Conservation (phyloP, 2,113 vertebrate species). For the Sprattus sprattus region DNA sequence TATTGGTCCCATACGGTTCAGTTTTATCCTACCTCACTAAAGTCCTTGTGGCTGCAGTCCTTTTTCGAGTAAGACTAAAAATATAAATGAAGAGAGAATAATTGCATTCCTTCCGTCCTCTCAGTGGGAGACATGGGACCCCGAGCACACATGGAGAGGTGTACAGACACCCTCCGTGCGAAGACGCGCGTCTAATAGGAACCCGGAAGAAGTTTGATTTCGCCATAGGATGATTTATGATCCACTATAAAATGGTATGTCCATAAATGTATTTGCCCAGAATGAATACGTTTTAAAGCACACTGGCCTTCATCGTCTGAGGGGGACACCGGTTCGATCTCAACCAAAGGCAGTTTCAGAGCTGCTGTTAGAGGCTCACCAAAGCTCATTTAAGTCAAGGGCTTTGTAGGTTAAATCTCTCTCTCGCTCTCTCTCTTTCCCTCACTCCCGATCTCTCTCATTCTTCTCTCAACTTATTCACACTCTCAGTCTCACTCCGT, state of each 20-base stretch:
- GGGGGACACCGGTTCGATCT: not conserved
- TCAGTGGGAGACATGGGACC: too few relatives aligned
- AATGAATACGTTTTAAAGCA: not conserved
- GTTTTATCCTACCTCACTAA: too few relatives aligned
- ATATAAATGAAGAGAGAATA: too few relatives aligned
- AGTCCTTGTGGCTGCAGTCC: too few relatives aligned
- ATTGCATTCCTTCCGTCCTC: too few relatives aligned
- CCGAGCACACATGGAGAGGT: too few relatives aligned
- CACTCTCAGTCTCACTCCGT: not conserved
- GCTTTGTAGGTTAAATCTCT: not conserved
- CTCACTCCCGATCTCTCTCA: conserved; percentile 34
- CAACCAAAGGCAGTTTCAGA: not conserved
- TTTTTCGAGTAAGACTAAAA: too few relatives aligned
- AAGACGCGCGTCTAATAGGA: too few relatives aligned
- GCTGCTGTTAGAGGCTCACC: not conserved
- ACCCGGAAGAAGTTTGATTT: too few relatives aligned
- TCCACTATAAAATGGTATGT: too few relatives aligned
- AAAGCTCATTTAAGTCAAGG: not conserved
- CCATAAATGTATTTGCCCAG: not conserved
- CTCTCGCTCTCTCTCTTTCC: conserved; percentile 9
- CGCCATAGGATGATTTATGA: too few relatives aligned
- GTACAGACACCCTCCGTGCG: not conserved
- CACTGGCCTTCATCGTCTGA: not conserved
- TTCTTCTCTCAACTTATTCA: not conserved
- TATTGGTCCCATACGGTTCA: not conserved